A percentile compares a stretch with the other conserved stretches of the same genome.
Conservation (phyloP, 2,113 vertebrate species). For the Tonatia bakeri region DNA sequence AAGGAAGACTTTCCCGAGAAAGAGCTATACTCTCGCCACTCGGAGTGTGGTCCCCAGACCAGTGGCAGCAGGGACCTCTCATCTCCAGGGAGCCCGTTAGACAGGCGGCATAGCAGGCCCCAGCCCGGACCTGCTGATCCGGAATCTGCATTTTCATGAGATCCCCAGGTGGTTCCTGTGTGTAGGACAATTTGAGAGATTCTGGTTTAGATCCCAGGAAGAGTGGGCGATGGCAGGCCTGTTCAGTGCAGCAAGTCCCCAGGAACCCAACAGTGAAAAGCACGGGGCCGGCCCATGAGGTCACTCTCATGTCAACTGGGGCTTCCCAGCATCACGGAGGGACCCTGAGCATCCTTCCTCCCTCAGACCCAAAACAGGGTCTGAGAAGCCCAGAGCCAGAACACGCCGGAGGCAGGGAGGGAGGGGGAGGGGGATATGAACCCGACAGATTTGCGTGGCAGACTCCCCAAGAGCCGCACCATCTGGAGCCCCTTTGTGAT, state of each 20-base stretch:
- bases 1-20: neutral
- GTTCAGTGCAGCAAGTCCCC: neutral
- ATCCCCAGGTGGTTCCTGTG: neutral
- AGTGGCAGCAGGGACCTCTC: neutral
- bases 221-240: neutral
- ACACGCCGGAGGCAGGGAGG: slow-evolving; percentile 79
- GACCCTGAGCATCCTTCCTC: neutral
- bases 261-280: neutral
- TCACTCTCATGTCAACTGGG: neutral
- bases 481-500: slow-evolving; percentile 86
- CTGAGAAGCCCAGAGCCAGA: slow-evolving; percentile 67
- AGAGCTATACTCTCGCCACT: neutral
- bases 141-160: neutral
- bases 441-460: slow-evolving; percentile 84
- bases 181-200: neutral
- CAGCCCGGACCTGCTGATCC: neutral
- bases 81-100: neutral
- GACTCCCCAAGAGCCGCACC: slow-evolving; percentile 78
- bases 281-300: neutral
- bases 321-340: neutral
- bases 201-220: neutral
- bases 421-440: slow-evolving; percentile 73
- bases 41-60: neutral
- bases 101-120: neutral
- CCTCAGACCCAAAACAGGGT: slow-evolving; percentile 66